Percentiles rank a stretch among this genome's conserved stretches.
phyloP scores from a whole-genome alignment of 1,140 invertebrate species.

The Plutomurus gul region DNA sequence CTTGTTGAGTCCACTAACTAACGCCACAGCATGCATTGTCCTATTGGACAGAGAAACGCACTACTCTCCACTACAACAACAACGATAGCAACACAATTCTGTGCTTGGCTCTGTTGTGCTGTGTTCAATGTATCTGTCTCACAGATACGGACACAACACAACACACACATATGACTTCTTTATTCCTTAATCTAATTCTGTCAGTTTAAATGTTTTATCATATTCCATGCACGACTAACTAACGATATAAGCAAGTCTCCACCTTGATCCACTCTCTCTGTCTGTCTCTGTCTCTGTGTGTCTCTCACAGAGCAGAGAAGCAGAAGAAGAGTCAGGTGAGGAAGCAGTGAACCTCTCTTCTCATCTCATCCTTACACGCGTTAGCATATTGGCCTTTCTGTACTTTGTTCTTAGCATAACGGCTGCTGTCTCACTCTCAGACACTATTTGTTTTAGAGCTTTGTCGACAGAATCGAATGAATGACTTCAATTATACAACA shows the following conservation, averaged over 20 bases:
- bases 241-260: too few relatives aligned
- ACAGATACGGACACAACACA: neutral
- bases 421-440: too few relatives aligned
- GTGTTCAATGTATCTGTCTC: neutral
- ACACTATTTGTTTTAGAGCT: neutral
- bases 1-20: too few relatives aligned
- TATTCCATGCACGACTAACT: neutral
- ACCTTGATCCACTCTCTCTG: too few relatives aligned
- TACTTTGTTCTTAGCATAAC: neutral
- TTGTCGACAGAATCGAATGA: too few relatives aligned
- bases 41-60: too few relatives aligned
- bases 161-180: neutral
- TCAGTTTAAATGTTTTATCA: conserved; percentile 7
- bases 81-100: too few relatives aligned
- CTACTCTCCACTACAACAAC: too few relatives aligned
- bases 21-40: too few relatives aligned
- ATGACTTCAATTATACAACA: too few relatives aligned
- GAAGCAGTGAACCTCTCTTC: neutral
- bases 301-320: neutral
- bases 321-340: neutral
- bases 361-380: neutral
- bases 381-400: conserved; percentile 8
- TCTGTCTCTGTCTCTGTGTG: too few relatives aligned
- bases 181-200: conserved; percentile 18
- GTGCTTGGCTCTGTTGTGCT: too few relatives aligned